Evolutionary conservation across 2,888 invertebrate species (phyloP), one percentile per base, ranked within the genome.

Genomic region (Tachina lurida): DNA sequence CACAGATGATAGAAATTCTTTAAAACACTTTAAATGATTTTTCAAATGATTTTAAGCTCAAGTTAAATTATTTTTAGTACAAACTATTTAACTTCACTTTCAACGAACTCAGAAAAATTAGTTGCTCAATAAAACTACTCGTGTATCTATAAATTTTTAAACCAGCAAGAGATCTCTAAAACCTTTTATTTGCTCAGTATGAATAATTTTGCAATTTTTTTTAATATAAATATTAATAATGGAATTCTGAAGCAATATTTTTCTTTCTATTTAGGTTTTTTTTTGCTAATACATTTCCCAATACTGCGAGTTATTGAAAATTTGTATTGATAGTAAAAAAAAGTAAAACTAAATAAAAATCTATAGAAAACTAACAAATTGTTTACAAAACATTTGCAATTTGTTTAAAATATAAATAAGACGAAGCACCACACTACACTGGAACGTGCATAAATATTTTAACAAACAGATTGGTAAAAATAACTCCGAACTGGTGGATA

Each of bases 381-480:
- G 68, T 77, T 80, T 77, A 68, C 52, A 80, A 77, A 81, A 76
- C 80, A 73, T 73, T 67, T 67, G 60, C 68, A 79, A 79, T 74
- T 85, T 81, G 56, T 52, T 63, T 41, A 41, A 68, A 60, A 47
- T 17, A 49, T 47, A 78, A 60, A 60, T 54, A 77, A 45, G 15
- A 22, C 22, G 19, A 45, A 15, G 47, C 49, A 41, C 39, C 12
- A 39, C 19, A 8, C 31, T 31, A 0, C 7, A 31, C 31, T n/a
- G 15, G 17, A 62, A 78, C 77, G 68, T 77, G 62, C 62, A 31
- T 43, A 52, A 58, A 71, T 63, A 76, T 60, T 80, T 74, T 13
- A 43, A 49, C 52, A 49, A 52, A 67, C 77, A 58, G 77, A 70
- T 70, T 76, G 73, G 5, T 19, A 43, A 70, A 76, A 82, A 52